A percentile compares a stretch with the other conserved stretches of the same genome.
Conservation (phyloP, 1,140 invertebrate species). For the Drosophila carrolli region DNA sequence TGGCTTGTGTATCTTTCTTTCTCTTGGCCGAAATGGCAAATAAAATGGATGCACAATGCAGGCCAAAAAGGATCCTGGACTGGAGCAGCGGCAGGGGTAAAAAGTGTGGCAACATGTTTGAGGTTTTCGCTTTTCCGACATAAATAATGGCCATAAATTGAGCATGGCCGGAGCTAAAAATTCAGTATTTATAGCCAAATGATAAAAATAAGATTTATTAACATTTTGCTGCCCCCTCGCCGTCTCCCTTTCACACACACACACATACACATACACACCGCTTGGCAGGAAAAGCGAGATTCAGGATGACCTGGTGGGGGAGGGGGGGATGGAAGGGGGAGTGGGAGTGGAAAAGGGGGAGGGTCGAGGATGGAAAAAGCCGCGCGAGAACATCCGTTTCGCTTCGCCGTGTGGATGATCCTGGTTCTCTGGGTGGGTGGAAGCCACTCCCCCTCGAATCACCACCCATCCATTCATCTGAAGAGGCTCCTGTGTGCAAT, state of each 20-base stretch:
- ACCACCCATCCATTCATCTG: constrained; percentile 18
- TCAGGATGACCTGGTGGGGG: constrained; percentile 36
- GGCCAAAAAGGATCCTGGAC: constrained; percentile 44
- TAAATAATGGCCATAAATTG: constrained; percentile 85
- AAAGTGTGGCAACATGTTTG: constrained; percentile 82
- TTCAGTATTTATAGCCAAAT: constrained; percentile 85
- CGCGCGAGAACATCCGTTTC: constrained; percentile 71
- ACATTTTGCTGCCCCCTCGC: constrained; percentile 77
- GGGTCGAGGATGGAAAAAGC: constrained; percentile 12
- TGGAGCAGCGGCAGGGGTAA: constrained; percentile 24
- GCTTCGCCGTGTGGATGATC: constrained; percentile 70
- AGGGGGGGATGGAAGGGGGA: neutral
- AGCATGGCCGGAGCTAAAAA: constrained; percentile 84
- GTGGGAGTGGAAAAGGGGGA: constrained; percentile 3
- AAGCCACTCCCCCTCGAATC: neutral
- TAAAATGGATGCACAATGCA: constrained; percentile 79
- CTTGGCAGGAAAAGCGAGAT: constrained; percentile 34
- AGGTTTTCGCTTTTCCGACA: constrained; percentile 84
- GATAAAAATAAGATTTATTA: constrained; percentile 85
- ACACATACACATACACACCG: constrained; percentile 32
- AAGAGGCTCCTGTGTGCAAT: constrained; percentile 41
- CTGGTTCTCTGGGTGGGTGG: constrained; percentile 22
- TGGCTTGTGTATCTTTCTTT: constrained; percentile 69
- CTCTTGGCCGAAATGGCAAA: constrained; percentile 51
- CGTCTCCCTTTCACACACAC: constrained; percentile 19